A percentile compares a stretch with the other conserved stretches of the same genome.
These are phyloP conservation scores for Fissipunctia ypsillon DNA, from an alignment of 2,888 invertebrate genomes.

Conservation along the genomic window DNA sequence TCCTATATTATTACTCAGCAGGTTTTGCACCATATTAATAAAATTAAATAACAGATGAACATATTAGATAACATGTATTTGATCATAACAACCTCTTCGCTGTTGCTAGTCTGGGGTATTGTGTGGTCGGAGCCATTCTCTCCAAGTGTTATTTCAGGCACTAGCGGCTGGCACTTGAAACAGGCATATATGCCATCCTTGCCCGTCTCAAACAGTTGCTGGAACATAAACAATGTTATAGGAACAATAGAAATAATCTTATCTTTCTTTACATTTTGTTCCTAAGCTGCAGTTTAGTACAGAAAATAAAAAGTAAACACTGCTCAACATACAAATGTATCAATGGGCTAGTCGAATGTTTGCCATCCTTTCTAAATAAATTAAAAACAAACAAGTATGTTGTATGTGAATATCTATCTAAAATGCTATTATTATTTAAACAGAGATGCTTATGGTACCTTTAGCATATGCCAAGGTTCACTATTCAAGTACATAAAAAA, in stretches of 20 bases:
- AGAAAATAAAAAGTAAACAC: constrained; percentile 5
- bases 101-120: constrained; percentile 71
- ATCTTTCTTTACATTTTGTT: constrained; percentile 18
- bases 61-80: constrained; percentile 24
- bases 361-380: constrained; percentile 37
- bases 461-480: constrained; percentile 78
- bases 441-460: constrained; percentile 56
- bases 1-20: constrained; percentile 3
- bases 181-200: constrained; percentile 87
- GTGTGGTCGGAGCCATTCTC: constrained; percentile 75
- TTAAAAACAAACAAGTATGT: constrained; percentile 48
- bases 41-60: constrained; percentile 19
- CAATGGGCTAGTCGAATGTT: constrained; percentile 14
- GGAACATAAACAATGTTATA: constrained; percentile 62
- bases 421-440: constrained; percentile 56
- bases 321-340: constrained; percentile 13
- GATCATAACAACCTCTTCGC: constrained; percentile 64
- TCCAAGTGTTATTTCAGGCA: constrained; percentile 86
- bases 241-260: constrained; percentile 6
- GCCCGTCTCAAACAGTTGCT: constrained; percentile 88
- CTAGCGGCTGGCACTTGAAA: constrained; percentile 88
- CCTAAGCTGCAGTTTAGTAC: neutral
- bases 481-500: constrained; percentile 78
- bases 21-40: neutral
- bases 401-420: constrained; percentile 31